Base-by-base conservation (phyloP, 2,888 invertebrate species). In the Diarsia brunnea region DNA sequence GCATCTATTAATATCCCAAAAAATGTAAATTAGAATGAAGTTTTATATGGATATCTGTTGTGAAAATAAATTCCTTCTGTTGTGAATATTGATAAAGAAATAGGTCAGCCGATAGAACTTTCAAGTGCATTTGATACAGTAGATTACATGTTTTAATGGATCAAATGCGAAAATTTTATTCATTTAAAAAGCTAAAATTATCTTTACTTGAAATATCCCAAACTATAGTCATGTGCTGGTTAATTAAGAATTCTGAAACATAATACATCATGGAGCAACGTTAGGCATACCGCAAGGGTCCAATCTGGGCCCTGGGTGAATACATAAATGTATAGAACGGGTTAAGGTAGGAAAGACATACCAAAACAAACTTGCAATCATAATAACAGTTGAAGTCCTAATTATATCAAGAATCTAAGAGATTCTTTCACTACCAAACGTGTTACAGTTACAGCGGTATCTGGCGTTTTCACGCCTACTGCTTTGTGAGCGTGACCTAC, bases 371-470 rank as follows among this genome's bases (percentile, higher is more conserved):
- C 19, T 53, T 12, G 27, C 10, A 55, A 47, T 49, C 43, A 27
- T 12, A 43, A n/a, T 47, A 49, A n/a, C n/a, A 66, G n/a, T 31
- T 53, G 24, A 21, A 75, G 16, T 75, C 21, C 8, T 63, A 60
- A 60, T 77, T 31, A 45, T 19, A 60, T 60, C 49, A 51, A 51
- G 27, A 60, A 77, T 27, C 78, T 43, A 3, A 24, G 38, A 69
- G 21, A 19, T 55, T 49, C 0, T 63, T 71, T 64, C n/a, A 43
- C 38, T 49, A 55, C 14, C 21, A 79, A 47, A 63, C 11, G 14
- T 53, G n/a, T 31, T 49, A 77, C 76, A 49, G 72, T 64, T 55
- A 77, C 21, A 79, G 55, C 71, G 47, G 55, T 55, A 55, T 55
- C 53, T 55, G 55, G 27, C 16, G 21, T 19, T 72, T 47, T 71